Conservation (phyloP, 2,113 vertebrate species). For the Colaptes auratus region DNA sequence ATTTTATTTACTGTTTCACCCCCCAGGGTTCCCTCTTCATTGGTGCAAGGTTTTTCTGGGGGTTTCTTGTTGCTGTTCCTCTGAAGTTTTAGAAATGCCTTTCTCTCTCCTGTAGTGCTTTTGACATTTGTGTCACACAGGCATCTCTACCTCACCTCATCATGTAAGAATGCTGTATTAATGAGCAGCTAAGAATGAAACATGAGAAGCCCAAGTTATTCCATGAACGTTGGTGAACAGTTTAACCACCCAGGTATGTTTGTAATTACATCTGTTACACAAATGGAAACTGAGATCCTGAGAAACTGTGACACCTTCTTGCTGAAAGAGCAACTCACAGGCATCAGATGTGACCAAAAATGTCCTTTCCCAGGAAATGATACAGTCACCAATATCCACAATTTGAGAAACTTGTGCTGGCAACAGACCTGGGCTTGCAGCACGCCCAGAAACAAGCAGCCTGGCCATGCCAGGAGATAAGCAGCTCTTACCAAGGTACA, state of each 20-base stretch:
- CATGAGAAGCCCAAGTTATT: not conserved
- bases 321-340: not conserved
- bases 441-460: not conserved
- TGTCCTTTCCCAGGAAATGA: not conserved
- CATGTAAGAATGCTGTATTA: not conserved
- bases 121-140: not conserved
- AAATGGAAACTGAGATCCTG: not conserved
- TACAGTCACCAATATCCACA: accelerated
- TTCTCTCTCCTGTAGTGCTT: not conserved
- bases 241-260: not conserved
- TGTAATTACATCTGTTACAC: not conserved
- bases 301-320: not conserved
- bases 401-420: not conserved
- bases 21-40: not conserved
- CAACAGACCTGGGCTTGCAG: not conserved
- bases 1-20: not conserved
- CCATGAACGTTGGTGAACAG: not conserved
- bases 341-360: not conserved
- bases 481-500: not conserved
- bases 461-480: not conserved
- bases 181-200: not conserved
- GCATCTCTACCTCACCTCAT: not conserved
- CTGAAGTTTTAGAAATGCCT: not conserved
- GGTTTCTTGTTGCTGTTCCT: not conserved
- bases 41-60: not conserved